A percentile compares a stretch with the other conserved stretches of the same genome.
phyloP scores from a whole-genome alignment of 2,797 vertebrate species.

The Vespertilio murinus region DNA sequence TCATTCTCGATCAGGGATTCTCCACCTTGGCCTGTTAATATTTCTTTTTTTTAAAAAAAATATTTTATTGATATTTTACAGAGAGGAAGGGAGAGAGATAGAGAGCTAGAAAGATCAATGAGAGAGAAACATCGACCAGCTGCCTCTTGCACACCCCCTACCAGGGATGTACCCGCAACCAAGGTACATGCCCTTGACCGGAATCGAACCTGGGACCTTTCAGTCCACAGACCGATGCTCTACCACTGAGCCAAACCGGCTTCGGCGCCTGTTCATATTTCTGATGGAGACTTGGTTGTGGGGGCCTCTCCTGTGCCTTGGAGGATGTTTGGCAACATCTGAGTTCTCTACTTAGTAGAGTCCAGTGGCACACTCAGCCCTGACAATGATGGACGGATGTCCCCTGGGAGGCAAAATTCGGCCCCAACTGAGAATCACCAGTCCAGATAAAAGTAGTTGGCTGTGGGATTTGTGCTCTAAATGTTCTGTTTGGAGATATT shows the following conservation, averaged over 20 bases:
- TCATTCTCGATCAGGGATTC: background rate
- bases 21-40: background rate
- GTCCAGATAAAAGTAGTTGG: background rate
- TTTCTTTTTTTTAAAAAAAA: too few species aligned
- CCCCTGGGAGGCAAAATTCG: background rate
- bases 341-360: background rate
- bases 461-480: conserved; percentile 11
- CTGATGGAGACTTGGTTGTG: too few species aligned
- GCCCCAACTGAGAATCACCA: background rate
- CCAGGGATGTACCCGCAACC: too few species aligned
- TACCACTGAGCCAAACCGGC: too few species aligned
- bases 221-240: too few species aligned
- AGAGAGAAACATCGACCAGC: too few species aligned
- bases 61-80: too few species aligned
- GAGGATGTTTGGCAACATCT: background rate
- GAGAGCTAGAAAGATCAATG: too few species aligned
- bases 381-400: background rate
- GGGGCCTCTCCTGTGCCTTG: background rate
- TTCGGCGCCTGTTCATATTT: background rate
- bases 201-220: too few species aligned
- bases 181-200: too few species aligned
- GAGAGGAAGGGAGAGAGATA: too few species aligned
- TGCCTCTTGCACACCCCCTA: too few species aligned
- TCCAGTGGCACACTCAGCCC: background rate
- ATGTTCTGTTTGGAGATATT: background rate